Evolutionary conservation across 2,888 invertebrate species (phyloP).

Genomic region (Strigamia maritima): DNA sequence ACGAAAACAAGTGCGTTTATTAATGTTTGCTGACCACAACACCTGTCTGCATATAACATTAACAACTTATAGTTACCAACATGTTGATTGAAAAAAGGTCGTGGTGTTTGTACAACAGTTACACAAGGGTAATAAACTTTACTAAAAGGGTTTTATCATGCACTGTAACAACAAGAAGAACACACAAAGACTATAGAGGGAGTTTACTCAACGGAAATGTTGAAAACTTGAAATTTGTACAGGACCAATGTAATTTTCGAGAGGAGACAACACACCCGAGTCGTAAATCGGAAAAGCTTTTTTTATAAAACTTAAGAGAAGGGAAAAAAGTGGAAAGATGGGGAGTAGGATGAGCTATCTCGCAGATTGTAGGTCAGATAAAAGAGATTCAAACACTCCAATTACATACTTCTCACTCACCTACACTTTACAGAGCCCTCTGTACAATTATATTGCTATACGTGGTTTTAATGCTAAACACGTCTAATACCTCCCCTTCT

Average conservation of each 20-base stretch:
- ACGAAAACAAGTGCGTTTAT: conserved; percentile 12
- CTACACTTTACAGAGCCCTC: conserved; percentile 27
- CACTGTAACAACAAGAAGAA: neutral
- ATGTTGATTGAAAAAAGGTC: neutral
- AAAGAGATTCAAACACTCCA: conserved; percentile 31
- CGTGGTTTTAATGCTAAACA: conserved; percentile 25
- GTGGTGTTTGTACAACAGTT: neutral
- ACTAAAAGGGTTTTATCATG: neutral
- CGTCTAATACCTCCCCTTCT: neutral
- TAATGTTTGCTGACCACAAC: conserved; percentile 15
- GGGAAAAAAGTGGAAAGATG: neutral
- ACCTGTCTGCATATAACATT: neutral
- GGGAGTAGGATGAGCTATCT: conserved; percentile 14
- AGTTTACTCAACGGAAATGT: neutral
- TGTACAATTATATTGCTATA: conserved; percentile 27
- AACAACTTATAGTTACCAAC: neutral
- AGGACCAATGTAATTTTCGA: neutral
- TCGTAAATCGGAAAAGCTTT: neutral
- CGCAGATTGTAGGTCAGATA: conserved; percentile 8
- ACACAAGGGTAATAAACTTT: conserved; percentile 7
- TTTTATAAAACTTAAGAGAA: conserved; percentile 12
- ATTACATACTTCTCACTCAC: conserved; percentile 34
- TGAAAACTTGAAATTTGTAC: neutral
- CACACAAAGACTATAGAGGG: neutral
- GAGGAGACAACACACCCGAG: neutral